Evolutionary conservation across 2,113 vertebrate genomes (phyloP).

Genomic region (Psophia crepitans): DNA sequence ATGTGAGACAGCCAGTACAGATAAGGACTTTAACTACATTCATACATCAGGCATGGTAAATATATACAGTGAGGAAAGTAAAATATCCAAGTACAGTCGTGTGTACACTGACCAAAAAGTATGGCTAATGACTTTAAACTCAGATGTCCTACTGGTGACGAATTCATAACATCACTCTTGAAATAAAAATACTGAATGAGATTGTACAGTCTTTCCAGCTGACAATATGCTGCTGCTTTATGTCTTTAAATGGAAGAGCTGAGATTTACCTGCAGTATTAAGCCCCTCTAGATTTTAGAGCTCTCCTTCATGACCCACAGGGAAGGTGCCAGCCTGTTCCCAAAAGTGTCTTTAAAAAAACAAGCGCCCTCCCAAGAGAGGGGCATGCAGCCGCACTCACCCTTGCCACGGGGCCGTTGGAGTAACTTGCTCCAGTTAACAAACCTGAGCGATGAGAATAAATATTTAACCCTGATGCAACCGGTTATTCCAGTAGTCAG

Average conservation of each 20-base stretch:
- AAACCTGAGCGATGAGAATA: not conserved
- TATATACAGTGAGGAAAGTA: not conserved
- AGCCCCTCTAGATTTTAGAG: not conserved
- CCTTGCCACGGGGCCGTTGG: not conserved
- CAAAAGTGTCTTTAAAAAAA: not conserved
- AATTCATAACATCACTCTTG: not conserved
- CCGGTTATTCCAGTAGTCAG: not conserved
- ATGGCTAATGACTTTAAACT: not conserved
- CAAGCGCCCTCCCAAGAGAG: not conserved
- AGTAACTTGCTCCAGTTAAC: not conserved
- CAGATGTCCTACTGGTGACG: not conserved
- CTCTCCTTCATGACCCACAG: not conserved
- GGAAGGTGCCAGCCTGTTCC: not conserved
- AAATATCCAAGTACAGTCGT: not conserved
- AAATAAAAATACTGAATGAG: not conserved
- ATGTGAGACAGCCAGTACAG: not conserved
- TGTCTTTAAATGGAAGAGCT: not conserved
- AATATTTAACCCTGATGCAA: not conserved
- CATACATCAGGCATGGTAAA: not conserved
- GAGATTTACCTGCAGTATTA: not conserved
- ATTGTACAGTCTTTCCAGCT: rapidly evolving
- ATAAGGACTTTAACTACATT: not conserved
- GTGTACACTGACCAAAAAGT: not conserved
- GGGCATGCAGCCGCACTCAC: not conserved
- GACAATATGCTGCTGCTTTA: not conserved